Conservation (phyloP, 2,797 vertebrate species). For the Toxotes lorentzi region DNA sequence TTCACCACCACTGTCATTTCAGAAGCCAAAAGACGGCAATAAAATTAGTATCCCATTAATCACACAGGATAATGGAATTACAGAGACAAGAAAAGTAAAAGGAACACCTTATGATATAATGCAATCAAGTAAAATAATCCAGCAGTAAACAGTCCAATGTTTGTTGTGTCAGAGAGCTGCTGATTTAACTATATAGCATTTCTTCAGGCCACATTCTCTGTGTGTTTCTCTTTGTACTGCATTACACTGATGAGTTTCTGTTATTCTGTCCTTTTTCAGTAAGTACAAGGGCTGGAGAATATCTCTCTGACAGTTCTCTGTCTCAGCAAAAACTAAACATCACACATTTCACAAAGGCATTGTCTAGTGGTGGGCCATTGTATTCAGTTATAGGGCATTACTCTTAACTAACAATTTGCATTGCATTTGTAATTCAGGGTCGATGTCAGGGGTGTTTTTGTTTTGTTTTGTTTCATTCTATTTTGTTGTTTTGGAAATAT, state of each 20-base stretch:
- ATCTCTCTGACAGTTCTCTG: neutral
- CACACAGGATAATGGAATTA: slow-evolving; percentile 31
- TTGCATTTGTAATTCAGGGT: too few species aligned
- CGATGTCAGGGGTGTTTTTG: too few species aligned
- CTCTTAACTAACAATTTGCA: neutral
- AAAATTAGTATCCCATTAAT: slow-evolving; percentile 38
- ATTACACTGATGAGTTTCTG: slow-evolving; percentile 23
- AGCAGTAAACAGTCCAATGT: slow-evolving; percentile 26
- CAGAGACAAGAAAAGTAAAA: slow-evolving; percentile 29
- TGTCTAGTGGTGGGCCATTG: neutral
- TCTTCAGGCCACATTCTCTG: slow-evolving; percentile 8
- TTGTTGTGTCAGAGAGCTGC: slow-evolving; percentile 13
- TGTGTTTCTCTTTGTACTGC: slow-evolving; percentile 8
- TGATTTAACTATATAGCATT: slow-evolving; percentile 38
- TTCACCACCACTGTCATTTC: slow-evolving; percentile 32
- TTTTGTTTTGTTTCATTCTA: too few species aligned
- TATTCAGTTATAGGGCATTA: neutral
- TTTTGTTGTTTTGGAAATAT: neutral
- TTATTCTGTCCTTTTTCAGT: slow-evolving; percentile 15
- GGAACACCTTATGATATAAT: slow-evolving; percentile 28
- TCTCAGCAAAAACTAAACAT: slow-evolving; percentile 14
- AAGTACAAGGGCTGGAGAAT: neutral
- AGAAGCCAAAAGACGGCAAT: slow-evolving; percentile 63
- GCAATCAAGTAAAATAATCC: slow-evolving; percentile 16
- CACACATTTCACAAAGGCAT: neutral